Conservation (phyloP, 2,888 invertebrate genomes). For the Drosophila suboccidentalis region DNA sequence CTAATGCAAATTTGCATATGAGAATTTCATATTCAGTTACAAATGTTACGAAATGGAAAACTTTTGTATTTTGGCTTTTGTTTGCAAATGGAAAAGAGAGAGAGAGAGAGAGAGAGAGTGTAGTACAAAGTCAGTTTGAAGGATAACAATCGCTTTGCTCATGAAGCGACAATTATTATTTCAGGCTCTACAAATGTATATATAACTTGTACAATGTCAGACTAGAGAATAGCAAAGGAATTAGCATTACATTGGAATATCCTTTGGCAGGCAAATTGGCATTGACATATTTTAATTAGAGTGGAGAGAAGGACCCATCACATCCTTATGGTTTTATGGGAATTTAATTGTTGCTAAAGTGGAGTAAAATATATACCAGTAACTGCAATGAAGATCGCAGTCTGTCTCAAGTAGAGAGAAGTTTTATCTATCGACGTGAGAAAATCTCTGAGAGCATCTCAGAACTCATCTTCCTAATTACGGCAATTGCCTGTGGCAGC, state of each 20-base stretch:
- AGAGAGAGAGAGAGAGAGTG: not conserved
- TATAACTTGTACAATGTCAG: slow-evolving; percentile 10
- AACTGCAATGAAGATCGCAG: not conserved
- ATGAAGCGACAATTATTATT: slow-evolving; percentile 60
- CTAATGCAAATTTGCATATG: slow-evolving; percentile 49
- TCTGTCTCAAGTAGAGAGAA: not conserved
- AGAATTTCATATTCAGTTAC: slow-evolving; percentile 41
- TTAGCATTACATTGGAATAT: slow-evolving; percentile 50
- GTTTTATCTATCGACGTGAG: slow-evolving; percentile 29
- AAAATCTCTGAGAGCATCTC: slow-evolving; percentile 23
- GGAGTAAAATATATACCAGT: not conserved
- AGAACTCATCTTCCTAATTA: slow-evolving; percentile 42
- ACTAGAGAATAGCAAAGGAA: slow-evolving; percentile 14
- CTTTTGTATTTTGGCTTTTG: slow-evolving; percentile 53
- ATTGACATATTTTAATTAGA: slow-evolving; percentile 49
- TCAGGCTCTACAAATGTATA: slow-evolving; percentile 27
- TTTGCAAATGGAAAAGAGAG: slow-evolving; percentile 29
- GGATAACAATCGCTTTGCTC: slow-evolving; percentile 48
- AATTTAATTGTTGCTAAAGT: slow-evolving; percentile 45
- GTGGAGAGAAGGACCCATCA: slow-evolving; percentile 12
- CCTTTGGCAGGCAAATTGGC: slow-evolving; percentile 27
- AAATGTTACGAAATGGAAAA: slow-evolving; percentile 50
- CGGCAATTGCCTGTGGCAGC: slow-evolving; percentile 44
- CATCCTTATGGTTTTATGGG: slow-evolving; percentile 34
- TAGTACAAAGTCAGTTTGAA: slow-evolving; percentile 20